Conservation (phyloP, 2,797 vertebrate genomes). For the Gymnodraco acuticeps region DNA sequence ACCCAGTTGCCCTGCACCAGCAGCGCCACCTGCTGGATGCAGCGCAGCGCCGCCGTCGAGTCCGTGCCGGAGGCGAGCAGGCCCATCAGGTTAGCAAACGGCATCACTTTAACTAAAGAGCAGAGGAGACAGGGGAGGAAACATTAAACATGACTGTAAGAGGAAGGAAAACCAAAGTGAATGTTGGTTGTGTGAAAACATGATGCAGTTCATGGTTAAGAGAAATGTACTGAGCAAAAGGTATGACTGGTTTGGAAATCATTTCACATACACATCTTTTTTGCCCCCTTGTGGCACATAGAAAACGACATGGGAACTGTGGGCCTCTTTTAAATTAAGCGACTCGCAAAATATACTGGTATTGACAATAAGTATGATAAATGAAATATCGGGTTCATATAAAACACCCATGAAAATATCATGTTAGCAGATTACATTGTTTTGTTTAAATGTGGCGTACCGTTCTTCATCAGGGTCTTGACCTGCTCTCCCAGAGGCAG, state of each 20-base stretch:
- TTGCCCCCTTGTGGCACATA: neutral
- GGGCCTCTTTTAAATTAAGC: no score
- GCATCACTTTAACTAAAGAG: constrained; percentile 94
- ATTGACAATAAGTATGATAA: no score
- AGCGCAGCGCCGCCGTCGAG: constrained; percentile 92
- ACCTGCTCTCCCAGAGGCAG: constrained; percentile 96
- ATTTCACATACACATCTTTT: neutral
- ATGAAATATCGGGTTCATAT: no score
- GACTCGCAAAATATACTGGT: no score
- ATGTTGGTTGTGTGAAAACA: neutral
- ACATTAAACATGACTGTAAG: neutral
- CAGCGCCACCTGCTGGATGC: constrained; percentile 99
- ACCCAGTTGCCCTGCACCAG: constrained; percentile 99
- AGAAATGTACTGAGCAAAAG: neutral
- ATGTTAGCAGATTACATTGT: no score
- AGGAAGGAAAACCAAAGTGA: neutral
- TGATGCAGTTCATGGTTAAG: neutral
- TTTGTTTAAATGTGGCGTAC: constrained; percentile 72
- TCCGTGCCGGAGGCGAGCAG: constrained; percentile 92
- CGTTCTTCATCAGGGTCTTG: constrained; percentile 97
- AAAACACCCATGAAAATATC: no score
- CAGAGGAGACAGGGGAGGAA: neutral
- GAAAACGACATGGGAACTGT: neutral
- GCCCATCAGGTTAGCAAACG: constrained; percentile 97
- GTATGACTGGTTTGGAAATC: neutral